These are phyloP conservation scores for Dioctria rufipes DNA, from an alignment of 2,888 invertebrate species.

Conservation along the genomic window DNA sequence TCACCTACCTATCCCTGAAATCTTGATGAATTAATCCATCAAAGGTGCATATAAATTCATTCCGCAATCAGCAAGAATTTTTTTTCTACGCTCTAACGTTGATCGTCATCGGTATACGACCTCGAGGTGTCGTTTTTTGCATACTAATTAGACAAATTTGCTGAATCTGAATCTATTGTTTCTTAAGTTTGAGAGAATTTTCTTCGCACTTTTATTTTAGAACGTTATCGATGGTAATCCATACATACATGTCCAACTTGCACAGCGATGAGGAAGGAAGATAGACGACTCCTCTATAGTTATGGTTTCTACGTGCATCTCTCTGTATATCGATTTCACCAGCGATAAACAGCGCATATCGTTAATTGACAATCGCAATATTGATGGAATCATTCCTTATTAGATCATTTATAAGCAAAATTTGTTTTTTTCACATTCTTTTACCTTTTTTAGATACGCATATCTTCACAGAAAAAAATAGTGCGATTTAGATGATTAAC, in stretches of 20 bases:
- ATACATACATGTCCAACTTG: not conserved
- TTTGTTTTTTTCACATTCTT: conserved; percentile 11
- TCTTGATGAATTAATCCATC: not conserved
- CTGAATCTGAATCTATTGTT: conserved; percentile 13
- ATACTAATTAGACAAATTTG: conserved; percentile 20
- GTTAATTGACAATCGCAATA: conserved; percentile 3
- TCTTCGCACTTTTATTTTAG: not conserved
- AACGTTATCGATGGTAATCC: not conserved
- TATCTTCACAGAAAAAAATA: too few species aligned
- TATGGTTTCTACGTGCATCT: not conserved
- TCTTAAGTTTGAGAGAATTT: not conserved
- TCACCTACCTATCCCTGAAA: not conserved
- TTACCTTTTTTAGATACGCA: not conserved
- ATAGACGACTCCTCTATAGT: not conserved
- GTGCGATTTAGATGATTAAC: too few species aligned
- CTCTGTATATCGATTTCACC: not conserved
- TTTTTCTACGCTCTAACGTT: conserved; percentile 40
- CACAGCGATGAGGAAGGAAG: not conserved
- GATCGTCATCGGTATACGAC: conserved; percentile 48
- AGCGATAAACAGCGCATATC: not conserved
- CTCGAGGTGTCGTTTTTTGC: conserved; percentile 29
- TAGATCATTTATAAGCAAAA: conserved; percentile 30
- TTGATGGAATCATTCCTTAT: conserved; percentile 2
- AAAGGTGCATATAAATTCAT: not conserved
- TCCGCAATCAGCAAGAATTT: not conserved